Conservation (phyloP, 2,888 invertebrate genomes). For the Epirrhoe tristata region DNA sequence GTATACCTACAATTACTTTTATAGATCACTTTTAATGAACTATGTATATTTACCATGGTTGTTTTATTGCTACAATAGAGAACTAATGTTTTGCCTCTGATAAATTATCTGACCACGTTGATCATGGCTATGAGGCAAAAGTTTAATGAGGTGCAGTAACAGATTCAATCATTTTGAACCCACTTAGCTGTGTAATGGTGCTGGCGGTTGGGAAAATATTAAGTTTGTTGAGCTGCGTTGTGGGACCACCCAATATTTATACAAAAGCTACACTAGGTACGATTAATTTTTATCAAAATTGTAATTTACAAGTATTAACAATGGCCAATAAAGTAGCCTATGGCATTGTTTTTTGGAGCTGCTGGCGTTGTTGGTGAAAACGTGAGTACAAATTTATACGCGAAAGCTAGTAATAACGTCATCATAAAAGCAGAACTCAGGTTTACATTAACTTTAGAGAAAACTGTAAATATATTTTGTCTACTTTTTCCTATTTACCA, state of each 20-base stretch:
- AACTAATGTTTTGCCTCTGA: conserved; percentile 34
- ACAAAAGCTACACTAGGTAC: background rate
- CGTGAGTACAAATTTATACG: too few relatives aligned
- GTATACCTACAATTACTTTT: background rate
- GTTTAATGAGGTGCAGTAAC: conserved; percentile 35
- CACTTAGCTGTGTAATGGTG: conserved; percentile 19
- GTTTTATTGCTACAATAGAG: conserved; percentile 8
- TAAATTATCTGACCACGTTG: conserved; percentile 37
- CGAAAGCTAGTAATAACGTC: too few relatives aligned
- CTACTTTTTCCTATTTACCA: background rate
- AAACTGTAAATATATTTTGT: background rate
- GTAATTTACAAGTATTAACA: too few relatives aligned
- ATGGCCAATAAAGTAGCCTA: too few relatives aligned
- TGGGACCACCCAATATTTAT: background rate
- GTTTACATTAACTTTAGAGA: too few relatives aligned
- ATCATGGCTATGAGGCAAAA: conserved; percentile 36
- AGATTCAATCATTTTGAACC: conserved; percentile 28
- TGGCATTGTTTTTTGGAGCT: too few relatives aligned
- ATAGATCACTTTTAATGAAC: background rate
- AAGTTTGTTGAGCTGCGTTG: conserved; percentile 10
- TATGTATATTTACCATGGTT: background rate
- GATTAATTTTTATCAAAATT: too few relatives aligned
- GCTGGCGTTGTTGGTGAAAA: too few relatives aligned
- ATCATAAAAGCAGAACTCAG: too few relatives aligned
- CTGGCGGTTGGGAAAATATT: conserved; percentile 15